A percentile compares a stretch with the other conserved stretches of the same genome.
phyloP scores from a whole-genome alignment of 2,888 invertebrate species.

The Cheilosia impressa region DNA sequence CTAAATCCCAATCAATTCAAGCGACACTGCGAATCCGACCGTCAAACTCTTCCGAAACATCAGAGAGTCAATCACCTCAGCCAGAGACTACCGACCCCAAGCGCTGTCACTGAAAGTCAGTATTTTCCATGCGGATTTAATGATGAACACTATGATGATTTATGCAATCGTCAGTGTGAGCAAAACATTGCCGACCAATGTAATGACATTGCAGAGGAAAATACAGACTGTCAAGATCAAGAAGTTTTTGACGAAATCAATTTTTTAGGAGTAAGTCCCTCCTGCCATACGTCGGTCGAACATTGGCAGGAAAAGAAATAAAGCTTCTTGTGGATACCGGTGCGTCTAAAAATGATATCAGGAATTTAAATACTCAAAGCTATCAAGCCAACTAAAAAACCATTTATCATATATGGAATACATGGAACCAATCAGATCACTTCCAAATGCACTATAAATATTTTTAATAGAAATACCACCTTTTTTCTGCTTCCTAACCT shows the following conservation, averaged over 20 bases:
- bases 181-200: neutral
- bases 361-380: constrained; percentile 22
- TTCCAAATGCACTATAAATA: constrained; percentile 33
- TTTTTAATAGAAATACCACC: constrained; percentile 51
- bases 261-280: constrained; percentile 48
- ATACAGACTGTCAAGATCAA: neutral
- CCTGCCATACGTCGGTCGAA: constrained; percentile 31
- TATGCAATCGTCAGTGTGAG: neutral
- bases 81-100: neutral
- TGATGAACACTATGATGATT: neutral
- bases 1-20: neutral
- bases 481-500: constrained; percentile 62
- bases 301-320: constrained; percentile 35
- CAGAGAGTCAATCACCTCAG: neutral
- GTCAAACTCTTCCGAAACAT: neutral
- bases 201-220: too few species aligned
- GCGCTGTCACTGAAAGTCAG: neutral
- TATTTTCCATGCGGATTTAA: neutral
- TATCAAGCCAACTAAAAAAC: constrained; percentile 20
- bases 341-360: constrained; percentile 62
- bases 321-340: constrained; percentile 45
- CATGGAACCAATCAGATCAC: constrained; percentile 2
- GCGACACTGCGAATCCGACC: neutral
- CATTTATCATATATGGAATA: constrained; percentile 12
- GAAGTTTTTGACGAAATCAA: constrained; percentile 15